These are phyloP conservation scores for Odiellus spinosus DNA, from an alignment of 2,888 invertebrate species.

Conservation along the genomic window DNA sequence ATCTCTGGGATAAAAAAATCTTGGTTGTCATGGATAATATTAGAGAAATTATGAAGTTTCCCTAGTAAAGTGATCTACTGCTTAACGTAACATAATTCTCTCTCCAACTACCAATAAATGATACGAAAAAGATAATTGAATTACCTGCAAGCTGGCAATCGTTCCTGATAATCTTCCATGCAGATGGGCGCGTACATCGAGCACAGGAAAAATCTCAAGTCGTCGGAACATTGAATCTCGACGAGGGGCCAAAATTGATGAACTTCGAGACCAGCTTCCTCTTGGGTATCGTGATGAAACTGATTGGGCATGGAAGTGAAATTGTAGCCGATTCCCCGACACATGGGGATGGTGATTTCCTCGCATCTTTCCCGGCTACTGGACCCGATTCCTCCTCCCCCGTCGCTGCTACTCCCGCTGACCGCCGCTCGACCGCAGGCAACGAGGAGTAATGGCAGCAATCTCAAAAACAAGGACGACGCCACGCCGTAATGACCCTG, in stretches of 20 bases:
- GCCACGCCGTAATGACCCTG: too few species aligned
- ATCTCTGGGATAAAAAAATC: too few species aligned
- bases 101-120: too few species aligned
- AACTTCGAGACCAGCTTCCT: conserved; percentile 83
- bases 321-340: conserved; percentile 89
- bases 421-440: too few species aligned
- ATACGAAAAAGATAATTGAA: too few species aligned
- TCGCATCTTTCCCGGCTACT: conserved; percentile 35
- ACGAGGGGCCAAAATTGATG: conserved; percentile 98
- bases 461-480: too few species aligned
- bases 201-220: conserved; percentile 92
- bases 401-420: too few species aligned
- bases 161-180: conserved; percentile 73
- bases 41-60: too few species aligned
- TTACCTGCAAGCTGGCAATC: conserved; percentile 70
- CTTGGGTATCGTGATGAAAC: conserved; percentile 63
- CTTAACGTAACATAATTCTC: too few species aligned
- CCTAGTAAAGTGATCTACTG: too few species aligned
- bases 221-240: conserved; percentile 89
- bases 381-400: background rate
- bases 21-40: too few species aligned
- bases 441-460: too few species aligned
- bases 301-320: conserved; percentile 92
- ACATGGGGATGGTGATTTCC: conserved; percentile 96
- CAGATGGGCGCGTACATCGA: conserved; percentile 98